A percentile compares a stretch with the other conserved stretches of the same genome.
phyloP scores from a whole-genome alignment of 2,113 vertebrate genomes.

The Paraplagusia blochii region DNA sequence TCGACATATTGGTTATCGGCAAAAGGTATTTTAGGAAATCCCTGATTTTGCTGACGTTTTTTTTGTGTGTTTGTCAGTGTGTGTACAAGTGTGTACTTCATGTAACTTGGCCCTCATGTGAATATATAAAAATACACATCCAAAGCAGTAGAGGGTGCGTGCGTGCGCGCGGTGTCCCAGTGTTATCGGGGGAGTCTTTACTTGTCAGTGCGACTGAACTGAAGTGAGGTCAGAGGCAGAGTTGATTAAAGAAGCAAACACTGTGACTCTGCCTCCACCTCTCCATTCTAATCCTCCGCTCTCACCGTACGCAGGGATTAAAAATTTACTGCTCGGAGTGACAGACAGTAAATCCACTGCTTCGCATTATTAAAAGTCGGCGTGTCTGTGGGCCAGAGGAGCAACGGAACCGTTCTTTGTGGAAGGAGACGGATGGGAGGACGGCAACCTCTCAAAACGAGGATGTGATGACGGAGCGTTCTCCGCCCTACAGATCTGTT shows the following conservation, averaged over 20 bases:
- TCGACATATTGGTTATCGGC: too few species aligned
- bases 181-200: too few species aligned
- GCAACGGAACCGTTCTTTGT: slow-evolving; percentile 38
- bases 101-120: too few species aligned
- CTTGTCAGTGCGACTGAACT: slow-evolving; percentile 60
- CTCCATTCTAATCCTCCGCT: slow-evolving; percentile 44
- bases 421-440: slow-evolving; percentile 41
- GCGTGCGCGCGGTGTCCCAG: too few species aligned
- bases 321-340: slow-evolving; percentile 52
- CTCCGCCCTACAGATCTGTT: slow-evolving; percentile 9
- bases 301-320: slow-evolving; percentile 46
- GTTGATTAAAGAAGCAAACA: slow-evolving; percentile 44
- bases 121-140: too few species aligned
- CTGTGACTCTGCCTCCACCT: slow-evolving; percentile 27
- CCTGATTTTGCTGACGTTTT: too few species aligned
- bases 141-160: too few species aligned
- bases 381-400: slow-evolving; percentile 47
- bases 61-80: too few species aligned
- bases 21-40: too few species aligned
- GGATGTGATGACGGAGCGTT: slow-evolving; percentile 7
- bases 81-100: too few species aligned
- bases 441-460: slow-evolving; percentile 18
- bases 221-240: slow-evolving; percentile 46
- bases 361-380: slow-evolving; percentile 49
- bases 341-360: slow-evolving; percentile 52